phyloP scores from a whole-genome alignment of 92 coral and sea anemone species.

The Porites rus region DNA sequence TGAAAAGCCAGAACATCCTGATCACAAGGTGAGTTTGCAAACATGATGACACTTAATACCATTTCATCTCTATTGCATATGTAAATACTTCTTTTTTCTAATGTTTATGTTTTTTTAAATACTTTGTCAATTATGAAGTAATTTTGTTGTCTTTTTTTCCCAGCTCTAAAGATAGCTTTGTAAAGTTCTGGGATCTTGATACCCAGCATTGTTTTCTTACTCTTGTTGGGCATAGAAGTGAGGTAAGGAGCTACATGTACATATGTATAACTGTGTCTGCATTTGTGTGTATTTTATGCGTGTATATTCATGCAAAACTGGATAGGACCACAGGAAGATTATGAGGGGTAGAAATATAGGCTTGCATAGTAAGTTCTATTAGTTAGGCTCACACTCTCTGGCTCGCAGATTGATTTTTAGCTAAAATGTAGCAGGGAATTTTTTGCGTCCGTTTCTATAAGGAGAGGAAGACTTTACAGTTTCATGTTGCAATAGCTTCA shows the following conservation, averaged over 20 bases:
- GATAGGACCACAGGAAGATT: too few relatives aligned
- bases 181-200: conserved; percentile 99
- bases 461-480: too few relatives aligned
- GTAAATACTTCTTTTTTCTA: background rate
- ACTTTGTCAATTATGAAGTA: background rate
- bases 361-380: too few relatives aligned
- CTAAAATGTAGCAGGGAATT: too few relatives aligned
- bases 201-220: conserved; percentile 98
- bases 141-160: background rate
- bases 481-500: too few relatives aligned
- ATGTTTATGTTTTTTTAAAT: background rate
- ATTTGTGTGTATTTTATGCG: too few relatives aligned
- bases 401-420: too few relatives aligned
- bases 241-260: conserved; percentile 60
- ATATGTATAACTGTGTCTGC: background rate
- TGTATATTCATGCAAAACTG: too few relatives aligned
- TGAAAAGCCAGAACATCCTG: conserved; percentile 78
- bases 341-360: too few relatives aligned
- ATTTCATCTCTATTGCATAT: too few relatives aligned
- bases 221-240: conserved; percentile 96
- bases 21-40: conserved; percentile 80
- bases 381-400: too few relatives aligned
- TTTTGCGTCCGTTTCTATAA: too few relatives aligned
- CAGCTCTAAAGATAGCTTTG: conserved; percentile 93
- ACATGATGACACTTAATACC: background rate